Conservation (phyloP, 2,888 invertebrate species). For the Bugulina stolonifera region DNA sequence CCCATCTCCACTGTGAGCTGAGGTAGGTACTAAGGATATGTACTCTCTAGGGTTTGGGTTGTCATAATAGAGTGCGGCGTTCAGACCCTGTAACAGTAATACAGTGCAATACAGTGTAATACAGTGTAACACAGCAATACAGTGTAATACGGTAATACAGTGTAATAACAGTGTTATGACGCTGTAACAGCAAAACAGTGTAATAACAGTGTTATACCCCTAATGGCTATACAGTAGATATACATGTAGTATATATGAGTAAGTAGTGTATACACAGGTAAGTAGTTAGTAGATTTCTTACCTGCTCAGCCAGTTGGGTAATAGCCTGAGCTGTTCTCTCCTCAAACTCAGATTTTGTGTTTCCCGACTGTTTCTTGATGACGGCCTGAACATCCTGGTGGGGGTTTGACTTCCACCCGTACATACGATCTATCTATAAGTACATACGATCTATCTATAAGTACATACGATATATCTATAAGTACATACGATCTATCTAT, state of each 20-base stretch:
- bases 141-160: too few species aligned
- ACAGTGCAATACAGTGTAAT: too few species aligned
- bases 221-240: too few species aligned
- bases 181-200: too few species aligned
- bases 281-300: slow-evolving; percentile 36
- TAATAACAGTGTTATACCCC: too few species aligned
- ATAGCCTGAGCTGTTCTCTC: slow-evolving; percentile 73
- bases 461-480: too few species aligned
- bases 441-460: too few species aligned
- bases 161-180: too few species aligned
- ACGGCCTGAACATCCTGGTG: slow-evolving; percentile 87
- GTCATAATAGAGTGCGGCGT: slow-evolving; percentile 89
- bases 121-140: too few species aligned
- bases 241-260: too few species aligned
- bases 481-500: too few species aligned
- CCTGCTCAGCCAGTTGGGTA: slow-evolving; percentile 88
- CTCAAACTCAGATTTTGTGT: slow-evolving; percentile 89
- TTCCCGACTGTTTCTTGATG: slow-evolving; percentile 76
- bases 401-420: slow-evolving; percentile 80
- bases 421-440: slow-evolving; percentile 63
- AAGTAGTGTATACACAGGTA: not conserved
- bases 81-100: slow-evolving; percentile 66
- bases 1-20: slow-evolving; percentile 94
- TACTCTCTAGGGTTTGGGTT: slow-evolving; percentile 90
- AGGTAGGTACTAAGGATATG: slow-evolving; percentile 92